A percentile compares a stretch with the other conserved stretches of the same genome.
phyloP scores from a whole-genome alignment of 2,888 invertebrate genomes.

The Argyra leucocephala region DNA sequence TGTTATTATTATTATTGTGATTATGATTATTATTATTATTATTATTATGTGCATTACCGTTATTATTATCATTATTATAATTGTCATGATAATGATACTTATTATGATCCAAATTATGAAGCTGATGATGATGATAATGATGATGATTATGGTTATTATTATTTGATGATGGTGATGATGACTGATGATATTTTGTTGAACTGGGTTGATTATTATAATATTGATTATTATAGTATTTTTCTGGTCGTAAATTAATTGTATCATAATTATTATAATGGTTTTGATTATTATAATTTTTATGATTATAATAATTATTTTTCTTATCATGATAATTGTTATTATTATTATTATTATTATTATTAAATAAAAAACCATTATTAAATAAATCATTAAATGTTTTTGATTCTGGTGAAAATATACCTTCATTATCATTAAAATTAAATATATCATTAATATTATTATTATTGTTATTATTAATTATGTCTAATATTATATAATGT shows the following conservation, averaged over 20 bases:
- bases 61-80: neutral
- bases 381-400: conserved; percentile 37
- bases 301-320: no score
- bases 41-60: neutral
- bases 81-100: neutral
- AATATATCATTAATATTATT: conserved; percentile 7
- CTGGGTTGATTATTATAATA: no score
- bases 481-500: no score
- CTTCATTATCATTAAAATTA: conserved; percentile 28
- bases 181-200: no score
- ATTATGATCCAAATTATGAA: neutral
- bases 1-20: neutral
- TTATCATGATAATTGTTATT: no score
- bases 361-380: conserved; percentile 9
- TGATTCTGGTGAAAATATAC: neutral
- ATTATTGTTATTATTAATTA: neutral
- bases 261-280: neutral
- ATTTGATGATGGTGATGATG: no score
- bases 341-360: conserved; percentile 8
- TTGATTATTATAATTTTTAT: no score
- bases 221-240: no score
- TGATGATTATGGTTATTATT: neutral
- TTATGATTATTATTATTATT: neutral
- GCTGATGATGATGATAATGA: neutral
- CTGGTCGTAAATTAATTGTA: neutral